Conservation (phyloP, 2,888 invertebrate species). For the Bombylius discolor region DNA sequence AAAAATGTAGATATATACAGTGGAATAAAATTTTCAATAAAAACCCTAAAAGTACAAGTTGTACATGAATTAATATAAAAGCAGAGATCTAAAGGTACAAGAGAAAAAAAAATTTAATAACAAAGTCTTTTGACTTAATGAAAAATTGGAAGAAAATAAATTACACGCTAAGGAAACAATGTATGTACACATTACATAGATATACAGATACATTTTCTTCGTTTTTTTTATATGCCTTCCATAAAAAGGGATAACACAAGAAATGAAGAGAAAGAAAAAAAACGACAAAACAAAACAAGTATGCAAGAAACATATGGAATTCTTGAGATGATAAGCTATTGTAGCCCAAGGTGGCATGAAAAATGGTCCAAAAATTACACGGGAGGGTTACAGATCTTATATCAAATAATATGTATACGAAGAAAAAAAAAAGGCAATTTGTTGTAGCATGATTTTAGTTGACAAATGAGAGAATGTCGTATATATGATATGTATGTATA, state of each 20-base stretch:
- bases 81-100: neutral
- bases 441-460: neutral
- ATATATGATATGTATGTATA: neutral
- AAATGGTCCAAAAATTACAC: slow-evolving; percentile 5
- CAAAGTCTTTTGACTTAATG: slow-evolving; percentile 6
- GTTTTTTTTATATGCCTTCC: neutral
- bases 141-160: slow-evolving; percentile 12
- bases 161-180: slow-evolving; percentile 2
- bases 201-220: neutral
- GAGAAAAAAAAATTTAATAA: slow-evolving; percentile 10
- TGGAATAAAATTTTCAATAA: neutral
- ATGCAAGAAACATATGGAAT: slow-evolving; percentile 2
- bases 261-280: neutral
- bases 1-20: neutral
- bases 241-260: neutral
- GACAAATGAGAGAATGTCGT: neutral
- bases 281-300: neutral
- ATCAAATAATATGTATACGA: neutral
- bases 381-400: slow-evolving; percentile 1
- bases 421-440: neutral
- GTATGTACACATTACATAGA: neutral
- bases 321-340: neutral
- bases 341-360: neutral
- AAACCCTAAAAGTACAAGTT: neutral
- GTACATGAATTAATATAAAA: neutral